Conservation (phyloP, 2,888 invertebrate species). For the Tenthredo amoena region DNA sequence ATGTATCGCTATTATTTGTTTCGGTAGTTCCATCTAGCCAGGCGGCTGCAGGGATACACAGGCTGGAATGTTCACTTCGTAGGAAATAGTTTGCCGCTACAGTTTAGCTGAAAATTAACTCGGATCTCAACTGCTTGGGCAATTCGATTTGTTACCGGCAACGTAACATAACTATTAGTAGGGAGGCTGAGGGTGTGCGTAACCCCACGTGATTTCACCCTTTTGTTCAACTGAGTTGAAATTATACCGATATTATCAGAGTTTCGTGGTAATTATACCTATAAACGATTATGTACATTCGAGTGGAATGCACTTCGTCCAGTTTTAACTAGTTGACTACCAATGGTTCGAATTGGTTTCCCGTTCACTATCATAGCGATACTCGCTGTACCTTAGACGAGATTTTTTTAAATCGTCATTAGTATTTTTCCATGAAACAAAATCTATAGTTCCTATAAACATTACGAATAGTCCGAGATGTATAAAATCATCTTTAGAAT, state of each 20-base stretch:
- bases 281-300: background rate
- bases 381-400: background rate
- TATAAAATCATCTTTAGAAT: background rate
- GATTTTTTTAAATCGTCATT: background rate
- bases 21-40: conserved; percentile 59
- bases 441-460: background rate
- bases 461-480: background rate
- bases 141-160: conserved; percentile 50
- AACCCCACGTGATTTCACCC: conserved; percentile 39
- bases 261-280: background rate
- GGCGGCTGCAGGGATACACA: background rate
- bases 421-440: background rate
- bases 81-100: conserved; percentile 45
- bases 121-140: conserved; percentile 46
- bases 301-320: background rate
- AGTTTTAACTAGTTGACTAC: background rate
- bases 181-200: conserved; percentile 14
- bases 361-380: background rate
- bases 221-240: background rate
- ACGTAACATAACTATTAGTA: conserved; percentile 46
- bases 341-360: background rate
- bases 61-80: background rate
- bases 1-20: conserved; percentile 73
- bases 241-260: conserved; percentile 30
- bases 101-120: conserved; percentile 50